These are phyloP conservation scores for Phrynocephalus vlangalii DNA, from an alignment of 2,797 vertebrate species.

Conservation along the genomic window DNA sequence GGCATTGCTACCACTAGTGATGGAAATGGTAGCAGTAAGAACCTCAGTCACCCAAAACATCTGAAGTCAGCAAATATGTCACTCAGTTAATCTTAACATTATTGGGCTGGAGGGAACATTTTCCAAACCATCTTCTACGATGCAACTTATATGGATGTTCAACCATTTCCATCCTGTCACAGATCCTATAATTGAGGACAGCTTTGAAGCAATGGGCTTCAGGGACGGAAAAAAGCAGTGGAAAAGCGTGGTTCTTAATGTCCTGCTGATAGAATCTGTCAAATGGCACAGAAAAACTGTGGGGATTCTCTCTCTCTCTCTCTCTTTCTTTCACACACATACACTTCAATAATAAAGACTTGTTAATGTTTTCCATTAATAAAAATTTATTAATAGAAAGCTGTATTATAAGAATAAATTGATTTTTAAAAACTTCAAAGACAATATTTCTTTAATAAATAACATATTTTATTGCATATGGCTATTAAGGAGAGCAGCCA, in stretches of 20 bases:
- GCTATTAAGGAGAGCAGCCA: slow-evolving; percentile 90
- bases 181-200: not conserved
- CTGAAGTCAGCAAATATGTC: not conserved
- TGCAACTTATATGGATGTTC: not conserved
- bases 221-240: not conserved
- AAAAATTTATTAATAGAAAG: slow-evolving; percentile 37
- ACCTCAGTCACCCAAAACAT: not conserved
- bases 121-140: not conserved
- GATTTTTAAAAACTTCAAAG: slow-evolving; percentile 44
- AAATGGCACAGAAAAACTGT: not conserved
- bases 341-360: slow-evolving; percentile 22
- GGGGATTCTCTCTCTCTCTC: not conserved
- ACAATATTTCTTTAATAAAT: slow-evolving; percentile 89
- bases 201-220: not conserved
- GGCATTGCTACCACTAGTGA: not conserved
- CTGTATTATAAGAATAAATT: slow-evolving; percentile 37
- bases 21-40: not conserved
- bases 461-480: slow-evolving; percentile 98
- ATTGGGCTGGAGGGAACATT: not conserved
- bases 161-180: not conserved
- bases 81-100: not conserved
- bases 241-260: too few species aligned
- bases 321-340: not conserved
- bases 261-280: not conserved
- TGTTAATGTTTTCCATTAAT: not conserved